Evolutionary conservation across 2,113 vertebrate genomes (phyloP), one percentile per base, ranked within the genome.

Genomic region (Chrysemys picta): DNA sequence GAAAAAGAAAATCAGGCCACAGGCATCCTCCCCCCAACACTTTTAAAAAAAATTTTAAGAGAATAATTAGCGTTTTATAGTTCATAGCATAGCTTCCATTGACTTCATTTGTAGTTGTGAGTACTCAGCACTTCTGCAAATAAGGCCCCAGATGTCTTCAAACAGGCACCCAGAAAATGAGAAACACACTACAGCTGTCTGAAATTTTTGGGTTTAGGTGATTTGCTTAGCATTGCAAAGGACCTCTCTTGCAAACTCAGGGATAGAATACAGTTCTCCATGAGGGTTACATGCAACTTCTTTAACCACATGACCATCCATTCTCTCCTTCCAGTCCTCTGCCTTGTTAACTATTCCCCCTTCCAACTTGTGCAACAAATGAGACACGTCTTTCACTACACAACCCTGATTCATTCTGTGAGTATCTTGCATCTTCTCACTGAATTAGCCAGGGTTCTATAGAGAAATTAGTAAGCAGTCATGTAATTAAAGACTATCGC

Each of bases 121-220:
- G 35, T 65, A 93, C 49, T 83, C 65, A 54, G 62, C 31, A 7
- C 4, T 93, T 56, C 76, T 83, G 86, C 53, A 92, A 53, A 87
- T 89, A 38, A 65, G 47, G 72, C 38, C 78, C 65, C 82, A 83
- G 52, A 93, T 84, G 93, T 80, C 65, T 94, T 56, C 24, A 95
- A 94, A 12, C 12, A 42, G 78, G 83, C 42, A 45, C 3, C 11
- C 22, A 13, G 76, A 88, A 78, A 35, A 65, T 8, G 14, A 19
- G 1, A 80, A 25, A 90, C 62, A 91, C 84, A 11, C 81, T 89
- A 4, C 47, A 35, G 56, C 35, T 65, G 91, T 57, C 72, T 82
- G 72, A 91, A 94, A 94, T 93, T 38, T 27, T 54, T 49, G 1
- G 0, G 0, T 59, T 85, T 85, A 62, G 49, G 78, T 93, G 57